Evolutionary conservation across 2,888 invertebrate species (phyloP), one percentile per base, ranked within the genome.

Genomic region (Drosophila buzzatii): DNA sequence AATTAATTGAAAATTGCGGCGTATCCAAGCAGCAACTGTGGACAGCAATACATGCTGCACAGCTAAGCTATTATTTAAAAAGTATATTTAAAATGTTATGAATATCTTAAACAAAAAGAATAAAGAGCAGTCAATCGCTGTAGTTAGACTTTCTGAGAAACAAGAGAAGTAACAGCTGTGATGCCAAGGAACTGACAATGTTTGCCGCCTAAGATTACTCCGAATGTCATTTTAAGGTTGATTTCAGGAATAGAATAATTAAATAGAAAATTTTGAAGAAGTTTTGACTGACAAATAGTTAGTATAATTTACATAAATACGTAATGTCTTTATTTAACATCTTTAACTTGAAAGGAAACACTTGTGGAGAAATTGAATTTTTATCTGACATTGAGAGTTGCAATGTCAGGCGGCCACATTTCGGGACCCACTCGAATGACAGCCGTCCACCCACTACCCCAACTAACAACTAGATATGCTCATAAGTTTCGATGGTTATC

Each of bases 401-500:
- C 41, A 63, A 61, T 65, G 69, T 39, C 57, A 65, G 59, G 35
- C 16, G 39, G n/a, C 20, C 10, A 12, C 33, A 51, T 65, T 42
- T 33, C 16, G 33, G 55, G 33, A 41, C 49, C 23, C 39, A 47
- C 41, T 58, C 33, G 39, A 55, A 23, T 27, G 41, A 51, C 23
- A 42, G 10, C 18, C 18, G 33, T 47, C 35, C 44, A 18, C 23
- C 57, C 20, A 59, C 59, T 39, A 31, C 23, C 58, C 10, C 7
- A 39, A 18, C 59, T 47, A 39, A 39, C n/a, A 42, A 23, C 61
- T 61, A 37, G 39, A 10, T 52, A 33, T 35, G 23, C 52, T 53
- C 49, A 59, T 20, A 72, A 60, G 55, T 62, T 70, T 64, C 35
- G 73, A 73, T 77, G 66, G 44, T 77, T 79, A 77, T 81, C 66